Evolutionary conservation across 2,797 vertebrate genomes (phyloP), one percentile per base, ranked within the genome.

Genomic region (Simalia tracyae): DNA sequence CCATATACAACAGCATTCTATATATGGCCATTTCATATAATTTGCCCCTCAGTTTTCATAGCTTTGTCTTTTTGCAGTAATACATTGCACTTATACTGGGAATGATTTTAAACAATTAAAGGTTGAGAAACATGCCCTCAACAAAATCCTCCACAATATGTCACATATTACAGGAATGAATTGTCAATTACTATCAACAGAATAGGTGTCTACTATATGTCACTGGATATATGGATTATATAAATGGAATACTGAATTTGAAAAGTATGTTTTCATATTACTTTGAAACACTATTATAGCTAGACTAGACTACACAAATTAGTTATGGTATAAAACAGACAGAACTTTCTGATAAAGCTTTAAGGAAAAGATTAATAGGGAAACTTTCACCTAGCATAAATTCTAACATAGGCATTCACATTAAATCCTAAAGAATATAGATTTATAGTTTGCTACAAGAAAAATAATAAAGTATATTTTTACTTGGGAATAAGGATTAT

Each of bases 271-370:
- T 66, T 84, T 84, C 60, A 54, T 86, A 84, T 95, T 94, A 91
- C 50, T 24, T 86, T 92, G 85, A 5, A 94, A 93, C 0, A 0
- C 46, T 94, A 50, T 94, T 85, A 89, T 11, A 88, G 86, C 89
- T 91, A 91, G 93, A 89, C 15, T 94, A 93, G 91, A 91, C 19
- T 81, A 84, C 50, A 95, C 63, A 93, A 95, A 87, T 68, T 68
- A 89, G 63, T 91, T n/a, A 92, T 91, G 89, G 89, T 92, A 95
- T 93, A 93, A 91, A 96, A 96, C 95, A 91, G 88, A 94, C 89
- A 93, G 85, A 96, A 96, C 97, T 93, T 90, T 96, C 96, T 96
- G 90, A 19, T 66, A 95, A 95, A 87, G 93, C 92, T 96, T 94
- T 94, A 93, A 95, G 93, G 90, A 87, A 86, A 50, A 54, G 85